A percentile compares a stretch with the other conserved stretches of the same genome.
Conservation (phyloP, 2,797 vertebrate genomes). For the Megaceryle alcyon region DNA sequence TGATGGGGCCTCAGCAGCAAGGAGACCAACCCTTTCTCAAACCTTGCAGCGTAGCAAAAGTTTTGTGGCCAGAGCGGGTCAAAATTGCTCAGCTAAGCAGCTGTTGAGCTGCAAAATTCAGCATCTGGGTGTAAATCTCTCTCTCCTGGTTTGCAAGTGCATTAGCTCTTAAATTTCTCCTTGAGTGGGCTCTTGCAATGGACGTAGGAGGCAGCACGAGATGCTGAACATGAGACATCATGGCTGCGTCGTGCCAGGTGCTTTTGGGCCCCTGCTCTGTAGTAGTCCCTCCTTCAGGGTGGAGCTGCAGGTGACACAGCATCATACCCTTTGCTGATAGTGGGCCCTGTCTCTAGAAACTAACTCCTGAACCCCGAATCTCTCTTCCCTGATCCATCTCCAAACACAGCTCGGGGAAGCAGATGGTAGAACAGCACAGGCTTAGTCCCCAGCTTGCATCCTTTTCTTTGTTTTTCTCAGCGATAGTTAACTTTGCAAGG, state of each 20-base stretch:
- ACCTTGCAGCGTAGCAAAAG: fast-evolving
- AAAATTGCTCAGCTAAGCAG: not conserved
- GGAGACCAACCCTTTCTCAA: not conserved
- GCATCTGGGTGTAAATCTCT: not conserved
- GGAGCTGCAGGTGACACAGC: not conserved
- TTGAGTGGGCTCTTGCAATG: not conserved
- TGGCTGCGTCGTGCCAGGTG: not conserved
- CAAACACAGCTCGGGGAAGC: not conserved
- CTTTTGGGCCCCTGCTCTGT: not conserved
- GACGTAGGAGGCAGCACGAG: fast-evolving
- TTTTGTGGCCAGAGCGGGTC: not conserved
- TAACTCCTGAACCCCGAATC: not conserved
- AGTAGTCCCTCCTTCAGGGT: not conserved
- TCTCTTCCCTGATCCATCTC: not conserved
- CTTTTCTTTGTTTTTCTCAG: not conserved
- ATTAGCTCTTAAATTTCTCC: not conserved
- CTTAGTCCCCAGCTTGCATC: not conserved
- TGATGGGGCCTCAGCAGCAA: not conserved
- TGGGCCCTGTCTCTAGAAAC: not conserved
- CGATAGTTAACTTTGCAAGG: not conserved
- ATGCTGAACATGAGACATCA: not conserved
- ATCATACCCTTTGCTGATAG: not conserved
- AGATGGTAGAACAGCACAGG: not conserved
- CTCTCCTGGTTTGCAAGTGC: not conserved
- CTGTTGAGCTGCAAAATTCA: not conserved